Percentiles rank a stretch among this genome's conserved stretches.
These are phyloP conservation scores for Anagrus nilaparvatae DNA, from an alignment of 1,140 invertebrate species.

Conservation along the genomic window DNA sequence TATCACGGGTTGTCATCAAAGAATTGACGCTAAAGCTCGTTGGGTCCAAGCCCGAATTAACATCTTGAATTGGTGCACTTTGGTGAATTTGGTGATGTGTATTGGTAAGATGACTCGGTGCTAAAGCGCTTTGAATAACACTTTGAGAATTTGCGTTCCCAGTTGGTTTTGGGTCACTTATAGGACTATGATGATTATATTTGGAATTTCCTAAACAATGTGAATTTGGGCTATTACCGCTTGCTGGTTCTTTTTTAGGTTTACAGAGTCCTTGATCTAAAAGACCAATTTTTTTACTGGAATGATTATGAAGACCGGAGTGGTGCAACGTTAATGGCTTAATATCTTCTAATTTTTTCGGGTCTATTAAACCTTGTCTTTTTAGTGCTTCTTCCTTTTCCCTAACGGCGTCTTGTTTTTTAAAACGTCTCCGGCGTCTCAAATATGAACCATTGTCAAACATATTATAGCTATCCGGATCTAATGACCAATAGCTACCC, in stretches of 20 bases:
- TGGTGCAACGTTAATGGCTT: constrained; percentile 15
- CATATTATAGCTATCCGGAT: constrained; percentile 96
- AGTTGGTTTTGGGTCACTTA: constrained; percentile 33
- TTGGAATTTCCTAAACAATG: constrained; percentile 33
- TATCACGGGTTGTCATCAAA: constrained; percentile 24
- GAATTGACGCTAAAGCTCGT: constrained; percentile 46
- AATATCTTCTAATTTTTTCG: constrained; percentile 25
- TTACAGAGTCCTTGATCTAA: constrained; percentile 24
- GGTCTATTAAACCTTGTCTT: constrained; percentile 51
- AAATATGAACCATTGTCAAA: constrained; percentile 96
- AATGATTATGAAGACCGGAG: too few relatives aligned
- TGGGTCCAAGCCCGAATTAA: constrained; percentile 38
- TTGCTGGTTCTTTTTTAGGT: constrained; percentile 54
- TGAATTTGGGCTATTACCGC: constrained; percentile 38
- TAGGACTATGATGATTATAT: constrained; percentile 39
- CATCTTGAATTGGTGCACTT: constrained; percentile 36
- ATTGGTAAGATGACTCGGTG: constrained; percentile 5
- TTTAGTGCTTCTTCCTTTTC: constrained; percentile 82
- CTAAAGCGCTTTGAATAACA: constrained; percentile 24
- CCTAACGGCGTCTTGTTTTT: constrained; percentile 86
- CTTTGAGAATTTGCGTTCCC: constrained; percentile 19
- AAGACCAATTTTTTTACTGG: too few relatives aligned
- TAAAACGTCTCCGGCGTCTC: constrained; percentile 82
- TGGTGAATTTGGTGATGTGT: constrained; percentile 30
- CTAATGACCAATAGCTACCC: constrained; percentile 94